Percentiles rank a stretch among this genome's conserved stretches.
Evolutionary conservation across 1,140 invertebrate species (phyloP).

Genomic region (Pristionchus pacificus): DNA sequence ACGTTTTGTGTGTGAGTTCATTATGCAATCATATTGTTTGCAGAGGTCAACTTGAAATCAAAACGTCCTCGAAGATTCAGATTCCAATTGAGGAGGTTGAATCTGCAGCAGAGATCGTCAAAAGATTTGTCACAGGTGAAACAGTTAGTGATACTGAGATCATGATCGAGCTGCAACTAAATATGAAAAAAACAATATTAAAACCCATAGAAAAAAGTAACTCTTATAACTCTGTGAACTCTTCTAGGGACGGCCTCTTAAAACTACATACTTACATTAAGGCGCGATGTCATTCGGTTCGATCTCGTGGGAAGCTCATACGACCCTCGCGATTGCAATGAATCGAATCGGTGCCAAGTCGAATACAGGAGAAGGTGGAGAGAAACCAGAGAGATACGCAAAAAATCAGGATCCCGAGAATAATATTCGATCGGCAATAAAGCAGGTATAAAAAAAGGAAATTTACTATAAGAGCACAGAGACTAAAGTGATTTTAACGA

Average conservation of each 20-base stretch:
- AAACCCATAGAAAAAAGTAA: too few species aligned
- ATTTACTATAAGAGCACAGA: not conserved
- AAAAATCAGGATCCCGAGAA: constrained; percentile 70
- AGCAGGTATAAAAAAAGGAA: constrained; percentile 65
- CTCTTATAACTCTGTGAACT: too few species aligned
- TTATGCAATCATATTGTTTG: not conserved
- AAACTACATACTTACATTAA: constrained; percentile 46
- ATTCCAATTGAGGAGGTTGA: constrained; percentile 82
- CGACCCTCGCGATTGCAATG: constrained; percentile 91
- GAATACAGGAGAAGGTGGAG: constrained; percentile 89
- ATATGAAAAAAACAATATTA: too few species aligned
- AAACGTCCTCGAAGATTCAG: constrained; percentile 67
- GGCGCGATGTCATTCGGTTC: constrained; percentile 89
- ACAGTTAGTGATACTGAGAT: too few species aligned
- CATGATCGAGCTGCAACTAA: not conserved
- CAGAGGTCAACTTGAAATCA: constrained; percentile 82
- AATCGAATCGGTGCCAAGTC: constrained; percentile 90
- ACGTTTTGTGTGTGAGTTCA: not conserved
- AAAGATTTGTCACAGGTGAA: constrained; percentile 67
- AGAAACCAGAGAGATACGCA: constrained; percentile 77
- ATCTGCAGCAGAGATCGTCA: constrained; percentile 87
- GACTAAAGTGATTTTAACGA: not conserved
- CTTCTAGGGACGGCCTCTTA: too few species aligned
- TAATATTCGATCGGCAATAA: constrained; percentile 69
- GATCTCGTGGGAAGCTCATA: constrained; percentile 87